Base-by-base conservation (phyloP, 2,113 vertebrate genomes). In the Polypterus senegalus region DNA sequence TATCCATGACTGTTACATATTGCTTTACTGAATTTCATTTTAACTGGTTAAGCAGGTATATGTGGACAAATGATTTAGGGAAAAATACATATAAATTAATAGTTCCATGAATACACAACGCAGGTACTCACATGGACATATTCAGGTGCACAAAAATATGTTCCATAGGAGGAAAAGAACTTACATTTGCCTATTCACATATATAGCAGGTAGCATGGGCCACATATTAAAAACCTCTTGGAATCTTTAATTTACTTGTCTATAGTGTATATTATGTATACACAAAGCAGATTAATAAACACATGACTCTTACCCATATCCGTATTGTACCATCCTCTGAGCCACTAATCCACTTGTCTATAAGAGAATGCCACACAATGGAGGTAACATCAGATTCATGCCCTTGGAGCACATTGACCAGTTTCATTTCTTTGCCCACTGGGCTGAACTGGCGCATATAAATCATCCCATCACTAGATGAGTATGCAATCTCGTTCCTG, bases 231-330 rank as follows among this genome's bases (percentile, higher is more conserved):
- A 8, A 10, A 2, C 48, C 11, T 58, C 9, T 3, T 9, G 9
- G 6, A 5, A 58, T 51, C 49, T 51, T 51, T 10, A n/a, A n/a
- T n/a, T n/a, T n/a, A n/a, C n/a, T n/a, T 4, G 10, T 44, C 45
- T 7, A 7, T 4, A 2, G 10, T 54, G n/a, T n/a, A n/a, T n/a
- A n/a, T n/a, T n/a, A n/a, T n/a, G n/a, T n/a, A n/a, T n/a, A n/a
- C n/a, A n/a, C n/a, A n/a, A n/a, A n/a, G n/a, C n/a, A n/a, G n/a
- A n/a, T n/a, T 55, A n/a, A 27, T 4, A 10, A 55, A 10, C n/a
- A n/a, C n/a, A n/a, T n/a, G n/a, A n/a, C n/a, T n/a, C 63, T 59
- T 74, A 74, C 74, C 74, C 74, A 76, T 58, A 76, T 65, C n/a
- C 61, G 66, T 46, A 76, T 73, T 11, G 70, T 69, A 59, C 71